Conservation (phyloP, 2,113 vertebrate species). For the Oplegnathus fasciatus region DNA sequence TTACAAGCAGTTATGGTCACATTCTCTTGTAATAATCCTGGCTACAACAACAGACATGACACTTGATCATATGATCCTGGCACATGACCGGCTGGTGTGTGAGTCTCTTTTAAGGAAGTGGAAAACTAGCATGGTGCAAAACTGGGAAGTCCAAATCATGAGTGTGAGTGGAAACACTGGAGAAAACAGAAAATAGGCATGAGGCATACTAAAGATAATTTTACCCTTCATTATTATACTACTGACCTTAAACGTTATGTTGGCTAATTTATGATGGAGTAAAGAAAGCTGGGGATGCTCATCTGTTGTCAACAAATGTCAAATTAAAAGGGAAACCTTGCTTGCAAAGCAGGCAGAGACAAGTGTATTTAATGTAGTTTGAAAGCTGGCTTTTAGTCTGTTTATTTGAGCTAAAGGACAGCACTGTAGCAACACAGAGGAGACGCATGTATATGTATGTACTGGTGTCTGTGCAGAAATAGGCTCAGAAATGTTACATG, state of each 20-base stretch:
- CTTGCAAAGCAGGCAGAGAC: background rate
- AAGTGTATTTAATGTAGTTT: background rate
- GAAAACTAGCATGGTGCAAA: conserved; percentile 73
- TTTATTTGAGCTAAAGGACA: background rate
- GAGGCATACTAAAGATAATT: background rate
- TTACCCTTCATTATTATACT: background rate
- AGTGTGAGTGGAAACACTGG: conserved; percentile 46
- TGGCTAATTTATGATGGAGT: background rate
- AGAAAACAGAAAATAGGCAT: conserved; percentile 15
- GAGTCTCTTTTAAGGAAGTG: conserved; percentile 79
- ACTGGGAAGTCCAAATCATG: conserved; percentile 62
- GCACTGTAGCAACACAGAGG: background rate
- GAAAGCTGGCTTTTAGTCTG: background rate
- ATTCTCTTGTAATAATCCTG: background rate
- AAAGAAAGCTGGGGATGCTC: background rate
- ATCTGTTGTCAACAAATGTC: too few relatives aligned
- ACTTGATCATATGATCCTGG: conserved; percentile 78
- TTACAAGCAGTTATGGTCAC: background rate
- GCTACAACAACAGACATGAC: conserved; percentile 26
- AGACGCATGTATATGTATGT: background rate
- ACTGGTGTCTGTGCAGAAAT: background rate
- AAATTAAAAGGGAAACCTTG: background rate
- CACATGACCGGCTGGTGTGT: conserved; percentile 76
- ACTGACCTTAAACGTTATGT: background rate
- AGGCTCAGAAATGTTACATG: conserved; percentile 55